Conservation (phyloP, 2,797 vertebrate species). For the Distichodus sexfasciatus region DNA sequence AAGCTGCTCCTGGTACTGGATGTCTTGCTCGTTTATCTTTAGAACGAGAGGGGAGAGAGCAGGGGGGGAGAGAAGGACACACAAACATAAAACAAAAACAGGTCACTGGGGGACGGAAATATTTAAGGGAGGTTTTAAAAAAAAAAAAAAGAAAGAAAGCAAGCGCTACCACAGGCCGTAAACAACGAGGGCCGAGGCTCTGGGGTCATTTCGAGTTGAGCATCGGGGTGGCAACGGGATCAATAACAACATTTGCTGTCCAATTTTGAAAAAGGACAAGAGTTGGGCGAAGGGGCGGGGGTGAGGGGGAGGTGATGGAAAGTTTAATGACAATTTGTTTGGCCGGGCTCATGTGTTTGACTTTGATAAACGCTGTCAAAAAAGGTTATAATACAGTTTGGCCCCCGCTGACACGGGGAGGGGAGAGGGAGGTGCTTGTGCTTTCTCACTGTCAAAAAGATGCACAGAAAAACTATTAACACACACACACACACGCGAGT, state of each 20-base stretch:
- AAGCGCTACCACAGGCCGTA: conserved; percentile 83
- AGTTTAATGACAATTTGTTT: conserved; percentile 93
- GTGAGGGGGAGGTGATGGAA: conserved; percentile 85
- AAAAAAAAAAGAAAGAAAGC: no score
- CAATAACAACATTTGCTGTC: conserved; percentile 93
- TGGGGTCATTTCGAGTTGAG: conserved; percentile 93
- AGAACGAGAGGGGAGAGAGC: conserved; percentile 18
- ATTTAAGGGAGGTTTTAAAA: conserved; percentile 70
- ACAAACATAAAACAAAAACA: conserved; percentile 36
- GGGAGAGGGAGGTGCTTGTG: conserved; percentile 31
- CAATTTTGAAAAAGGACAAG: conserved; percentile 94
- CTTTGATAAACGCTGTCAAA: conserved; percentile 91
- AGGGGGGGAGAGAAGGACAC: conserved; percentile 15
- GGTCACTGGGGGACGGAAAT: conserved; percentile 45
- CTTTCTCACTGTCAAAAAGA: conserved; percentile 40
- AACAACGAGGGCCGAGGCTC: conserved; percentile 80
- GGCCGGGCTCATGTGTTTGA: conserved; percentile 82
- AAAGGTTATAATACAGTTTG: conserved; percentile 79
- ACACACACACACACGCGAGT: conserved; percentile 17
- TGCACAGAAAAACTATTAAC: not conserved
- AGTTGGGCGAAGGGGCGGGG: conserved; percentile 29
- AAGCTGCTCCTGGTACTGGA: conserved; percentile 94
- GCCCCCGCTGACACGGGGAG: conserved; percentile 58
- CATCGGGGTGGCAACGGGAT: conserved; percentile 76
- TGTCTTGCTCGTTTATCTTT: conserved; percentile 98